Conservation (phyloP, 2,888 invertebrate genomes). For the Nemotelus pantherinus region DNA sequence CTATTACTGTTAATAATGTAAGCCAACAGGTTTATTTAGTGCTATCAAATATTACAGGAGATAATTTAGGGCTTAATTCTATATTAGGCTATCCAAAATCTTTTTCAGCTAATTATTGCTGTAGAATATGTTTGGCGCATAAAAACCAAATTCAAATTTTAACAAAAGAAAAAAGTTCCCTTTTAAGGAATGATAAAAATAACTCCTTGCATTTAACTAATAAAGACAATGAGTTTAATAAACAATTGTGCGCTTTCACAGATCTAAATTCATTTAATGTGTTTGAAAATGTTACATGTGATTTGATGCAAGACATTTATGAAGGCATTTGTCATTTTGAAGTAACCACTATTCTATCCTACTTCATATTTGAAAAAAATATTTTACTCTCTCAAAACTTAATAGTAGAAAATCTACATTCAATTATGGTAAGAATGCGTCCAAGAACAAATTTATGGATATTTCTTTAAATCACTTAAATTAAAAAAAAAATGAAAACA, state of each 20-base stretch:
- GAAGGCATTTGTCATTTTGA: conserved; percentile 1
- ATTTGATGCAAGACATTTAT: conserved; percentile 24
- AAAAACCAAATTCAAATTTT: background rate
- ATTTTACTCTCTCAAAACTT: background rate
- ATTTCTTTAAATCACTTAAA: background rate
- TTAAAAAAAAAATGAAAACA: background rate
- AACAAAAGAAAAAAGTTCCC: background rate
- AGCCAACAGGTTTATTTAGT: conserved; percentile 32
- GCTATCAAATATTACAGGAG: conserved; percentile 44
- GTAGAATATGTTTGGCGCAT: background rate
- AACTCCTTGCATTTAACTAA: background rate
- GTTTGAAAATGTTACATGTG: conserved; percentile 5
- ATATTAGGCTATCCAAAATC: conserved; percentile 50
- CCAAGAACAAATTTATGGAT: too few species aligned
- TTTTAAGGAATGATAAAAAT: background rate
- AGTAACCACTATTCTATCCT: background rate
- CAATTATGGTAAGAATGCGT: too few species aligned
- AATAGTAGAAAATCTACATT: background rate
- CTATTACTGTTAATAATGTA: background rate
- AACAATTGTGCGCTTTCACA: background rate
- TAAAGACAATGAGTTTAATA: background rate
- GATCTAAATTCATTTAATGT: background rate
- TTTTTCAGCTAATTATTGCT: background rate
- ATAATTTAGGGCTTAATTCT: conserved; percentile 52
- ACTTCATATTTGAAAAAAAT: background rate